Conservation (phyloP, 2,113 vertebrate species). For the Atractosteus spatula region DNA sequence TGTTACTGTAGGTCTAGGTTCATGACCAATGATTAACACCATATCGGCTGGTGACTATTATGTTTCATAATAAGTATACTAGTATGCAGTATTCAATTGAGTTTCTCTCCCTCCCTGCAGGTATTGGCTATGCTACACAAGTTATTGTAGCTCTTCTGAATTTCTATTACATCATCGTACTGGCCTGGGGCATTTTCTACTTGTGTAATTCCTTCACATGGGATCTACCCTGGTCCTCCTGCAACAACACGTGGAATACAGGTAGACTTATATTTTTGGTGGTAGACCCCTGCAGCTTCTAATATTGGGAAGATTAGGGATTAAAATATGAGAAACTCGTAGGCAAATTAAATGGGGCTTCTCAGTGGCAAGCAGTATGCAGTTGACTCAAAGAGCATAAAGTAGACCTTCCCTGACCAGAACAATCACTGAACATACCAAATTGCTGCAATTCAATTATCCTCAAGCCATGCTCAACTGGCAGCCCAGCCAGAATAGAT, state of each 20-base stretch:
- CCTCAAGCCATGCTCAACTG: too few species aligned
- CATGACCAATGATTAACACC: too few species aligned
- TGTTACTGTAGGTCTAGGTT: too few species aligned
- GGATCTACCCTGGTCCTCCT: constrained; percentile 88
- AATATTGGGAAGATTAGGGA: not conserved
- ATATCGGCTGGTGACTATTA: too few species aligned
- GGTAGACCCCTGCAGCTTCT: not conserved
- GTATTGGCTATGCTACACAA: constrained; percentile 90
- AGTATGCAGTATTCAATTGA: too few species aligned
- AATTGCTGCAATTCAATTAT: not conserved
- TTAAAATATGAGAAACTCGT: too few species aligned
- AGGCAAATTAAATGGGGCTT: too few species aligned
- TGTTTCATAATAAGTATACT: too few species aligned
- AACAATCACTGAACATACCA: not conserved
- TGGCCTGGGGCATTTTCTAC: constrained; percentile 94
- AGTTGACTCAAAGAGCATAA: not conserved
- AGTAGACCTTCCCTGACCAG: not conserved
- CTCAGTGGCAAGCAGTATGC: not conserved
- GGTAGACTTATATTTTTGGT: constrained; percentile 52
- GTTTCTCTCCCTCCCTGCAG: constrained; percentile 46
- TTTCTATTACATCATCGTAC: constrained; percentile 89
- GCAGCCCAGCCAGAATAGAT: not conserved
- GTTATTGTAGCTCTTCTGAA: constrained; percentile 83
- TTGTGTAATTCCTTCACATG: constrained; percentile 84
- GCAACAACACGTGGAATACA: constrained; percentile 91